Conservation (phyloP, 2,888 invertebrate genomes). For the Tinea semifulvella region DNA sequence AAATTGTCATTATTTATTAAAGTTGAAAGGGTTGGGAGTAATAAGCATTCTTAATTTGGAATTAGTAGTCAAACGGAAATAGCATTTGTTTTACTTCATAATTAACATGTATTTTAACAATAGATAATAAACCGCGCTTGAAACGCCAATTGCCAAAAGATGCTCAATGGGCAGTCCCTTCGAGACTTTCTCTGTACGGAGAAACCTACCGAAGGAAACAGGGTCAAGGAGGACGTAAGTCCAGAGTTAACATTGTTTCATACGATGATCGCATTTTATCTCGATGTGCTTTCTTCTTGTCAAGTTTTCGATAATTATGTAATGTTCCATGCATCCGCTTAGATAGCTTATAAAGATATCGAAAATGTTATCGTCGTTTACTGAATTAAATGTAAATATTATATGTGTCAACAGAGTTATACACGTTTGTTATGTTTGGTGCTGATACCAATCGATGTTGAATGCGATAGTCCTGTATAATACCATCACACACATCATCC, state of each 20-base stretch:
- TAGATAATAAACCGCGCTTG: constrained; percentile 50
- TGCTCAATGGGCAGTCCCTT: constrained; percentile 41
- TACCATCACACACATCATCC: neutral
- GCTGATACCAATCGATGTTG: constrained; percentile 34
- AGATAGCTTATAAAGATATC: constrained; percentile 53
- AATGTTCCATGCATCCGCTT: constrained; percentile 47
- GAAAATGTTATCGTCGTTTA: constrained; percentile 58
- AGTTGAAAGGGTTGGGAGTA: too few relatives aligned
- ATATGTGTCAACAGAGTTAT: constrained; percentile 17
- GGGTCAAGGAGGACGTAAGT: constrained; percentile 72
- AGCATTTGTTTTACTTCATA: constrained; percentile 5
- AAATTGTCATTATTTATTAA: too few relatives aligned
- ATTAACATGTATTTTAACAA: constrained; percentile 16
- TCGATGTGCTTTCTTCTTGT: constrained; percentile 55
- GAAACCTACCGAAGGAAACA: constrained; percentile 71
- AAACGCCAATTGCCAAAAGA: constrained; percentile 50
- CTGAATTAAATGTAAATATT: constrained; percentile 10
- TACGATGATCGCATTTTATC: constrained; percentile 54
- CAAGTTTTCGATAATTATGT: constrained; percentile 24
- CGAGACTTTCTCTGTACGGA: constrained; percentile 30
- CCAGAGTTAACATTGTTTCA: constrained; percentile 32
- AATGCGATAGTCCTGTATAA: constrained; percentile 36
- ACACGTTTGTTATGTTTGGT: constrained; percentile 24
- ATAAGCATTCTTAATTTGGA: too few relatives aligned
- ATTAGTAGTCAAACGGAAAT: too few relatives aligned